Percentiles rank a stretch among this genome's conserved stretches.
Conservation (phyloP, 2,888 invertebrate genomes). For the Pheosia tremula region DNA sequence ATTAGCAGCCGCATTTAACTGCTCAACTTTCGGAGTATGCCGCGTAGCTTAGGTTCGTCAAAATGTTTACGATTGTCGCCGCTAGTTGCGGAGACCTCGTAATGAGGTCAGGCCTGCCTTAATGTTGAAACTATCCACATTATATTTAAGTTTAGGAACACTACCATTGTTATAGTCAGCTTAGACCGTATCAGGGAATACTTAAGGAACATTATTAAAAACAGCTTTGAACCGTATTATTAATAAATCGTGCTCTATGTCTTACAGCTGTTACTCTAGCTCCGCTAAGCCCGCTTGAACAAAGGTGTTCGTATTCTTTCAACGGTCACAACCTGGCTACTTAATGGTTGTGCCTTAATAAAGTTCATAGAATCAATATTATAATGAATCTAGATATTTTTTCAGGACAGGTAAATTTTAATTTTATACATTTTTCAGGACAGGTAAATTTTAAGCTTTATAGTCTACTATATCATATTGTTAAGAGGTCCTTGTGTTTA, state of each 20-base stretch:
- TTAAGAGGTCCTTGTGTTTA: too few species aligned
- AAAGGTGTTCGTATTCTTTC: slow-evolving; percentile 6
- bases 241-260: slow-evolving; percentile 1
- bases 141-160: slow-evolving; percentile 49
- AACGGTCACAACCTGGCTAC: not conserved
- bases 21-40: slow-evolving; percentile 37
- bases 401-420: not conserved
- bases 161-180: slow-evolving; percentile 25
- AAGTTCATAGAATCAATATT: not conserved
- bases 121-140: slow-evolving; percentile 52
- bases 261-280: slow-evolving; percentile 1
- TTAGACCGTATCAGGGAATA: slow-evolving; percentile 11
- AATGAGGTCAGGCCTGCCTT: slow-evolving; percentile 41
- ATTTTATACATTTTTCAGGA: not conserved
- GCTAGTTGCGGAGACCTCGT: slow-evolving; percentile 45
- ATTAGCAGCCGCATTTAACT: slow-evolving; percentile 31
- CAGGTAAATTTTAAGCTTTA: too few species aligned
- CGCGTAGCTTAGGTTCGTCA: slow-evolving; percentile 25
- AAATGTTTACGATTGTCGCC: slow-evolving; percentile 48
- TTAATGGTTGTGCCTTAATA: not conserved
- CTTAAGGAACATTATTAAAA: slow-evolving; percentile 8
- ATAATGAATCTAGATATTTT: not conserved
- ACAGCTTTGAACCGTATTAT: slow-evolving; percentile 1
- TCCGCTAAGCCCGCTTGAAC: slow-evolving; percentile 3
- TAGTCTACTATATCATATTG: too few species aligned